A percentile compares a stretch with the other conserved stretches of the same genome.
Evolutionary conservation across 1,140 invertebrate species (phyloP).

Genomic region (Achroia grisella): DNA sequence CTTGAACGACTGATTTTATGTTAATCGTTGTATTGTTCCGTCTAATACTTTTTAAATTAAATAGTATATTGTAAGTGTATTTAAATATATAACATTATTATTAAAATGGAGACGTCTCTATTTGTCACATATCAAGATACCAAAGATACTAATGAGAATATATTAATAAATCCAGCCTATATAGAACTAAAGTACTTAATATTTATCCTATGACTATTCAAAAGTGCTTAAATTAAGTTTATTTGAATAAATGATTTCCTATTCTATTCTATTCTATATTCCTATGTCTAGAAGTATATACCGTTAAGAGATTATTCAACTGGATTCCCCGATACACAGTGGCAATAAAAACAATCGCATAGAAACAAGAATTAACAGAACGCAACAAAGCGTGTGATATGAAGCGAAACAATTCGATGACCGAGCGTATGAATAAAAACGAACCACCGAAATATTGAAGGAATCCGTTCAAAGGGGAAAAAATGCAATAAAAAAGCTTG

Average conservation of each 20-base stretch:
- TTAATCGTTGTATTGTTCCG: conserved; percentile 33
- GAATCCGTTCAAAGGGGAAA: conserved; percentile 72
- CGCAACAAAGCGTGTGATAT: conserved; percentile 42
- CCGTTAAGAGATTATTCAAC: too few species aligned
- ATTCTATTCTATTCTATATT: too few species aligned
- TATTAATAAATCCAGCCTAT: too few species aligned
- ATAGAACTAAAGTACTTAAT: too few species aligned
- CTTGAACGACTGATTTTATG: conserved; percentile 21
- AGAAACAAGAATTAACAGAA: conserved; percentile 19
- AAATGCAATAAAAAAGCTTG: conserved; percentile 70
- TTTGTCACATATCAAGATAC: neutral
- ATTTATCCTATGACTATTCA: too few species aligned
- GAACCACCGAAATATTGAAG: conserved; percentile 70
- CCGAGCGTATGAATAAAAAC: conserved; percentile 66
- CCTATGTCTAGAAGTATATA: too few species aligned
- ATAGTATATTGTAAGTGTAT: too few species aligned
- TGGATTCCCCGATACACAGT: too few species aligned
- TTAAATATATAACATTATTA: neutral
- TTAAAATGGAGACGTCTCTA: neutral
- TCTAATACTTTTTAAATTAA: conserved; percentile 1
- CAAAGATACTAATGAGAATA: too few species aligned
- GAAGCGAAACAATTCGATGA: conserved; percentile 65
- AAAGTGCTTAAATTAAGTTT: too few species aligned
- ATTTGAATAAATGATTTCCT: too few species aligned
- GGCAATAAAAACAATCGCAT: neutral